phyloP scores from a whole-genome alignment of 1,140 invertebrate species.

The Tribolium castaneum region DNA sequence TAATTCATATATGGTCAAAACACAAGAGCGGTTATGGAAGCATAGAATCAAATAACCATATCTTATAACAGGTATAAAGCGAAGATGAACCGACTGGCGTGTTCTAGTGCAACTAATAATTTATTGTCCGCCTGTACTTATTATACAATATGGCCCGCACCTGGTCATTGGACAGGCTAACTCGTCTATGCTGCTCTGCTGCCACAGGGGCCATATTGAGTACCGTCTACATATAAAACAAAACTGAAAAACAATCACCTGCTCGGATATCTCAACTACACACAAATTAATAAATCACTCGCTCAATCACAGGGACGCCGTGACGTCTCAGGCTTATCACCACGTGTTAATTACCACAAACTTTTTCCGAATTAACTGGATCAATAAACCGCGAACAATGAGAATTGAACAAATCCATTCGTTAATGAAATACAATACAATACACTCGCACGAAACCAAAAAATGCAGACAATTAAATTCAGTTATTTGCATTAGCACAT shows the following conservation, averaged over 20 bases:
- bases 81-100: slow-evolving; percentile 47
- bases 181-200: slow-evolving; percentile 49
- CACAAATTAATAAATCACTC: slow-evolving; percentile 24
- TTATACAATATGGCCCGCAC: slow-evolving; percentile 59
- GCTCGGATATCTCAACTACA: slow-evolving; percentile 26
- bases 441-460: background rate
- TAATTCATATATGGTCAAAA: slow-evolving; percentile 52
- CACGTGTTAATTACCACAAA: slow-evolving; percentile 2
- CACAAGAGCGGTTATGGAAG: slow-evolving; percentile 45
- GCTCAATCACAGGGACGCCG: background rate
- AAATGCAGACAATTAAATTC: background rate
- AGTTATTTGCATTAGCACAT: background rate
- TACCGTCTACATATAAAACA: slow-evolving; percentile 39
- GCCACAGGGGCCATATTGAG: slow-evolving; percentile 55
- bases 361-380: background rate
- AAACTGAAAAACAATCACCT: slow-evolving; percentile 36
- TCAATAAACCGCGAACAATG: slow-evolving; percentile 7
- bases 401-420: slow-evolving; percentile 1
- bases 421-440: background rate
- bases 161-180: slow-evolving; percentile 54
- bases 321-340: background rate
- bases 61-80: slow-evolving; percentile 52
- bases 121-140: slow-evolving; percentile 56
- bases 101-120: slow-evolving; percentile 51
- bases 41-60: slow-evolving; percentile 52